Percentiles rank a stretch among this genome's conserved stretches.
Conservation (phyloP, 2,888 invertebrate species). For the Cordylochernes scorpioides region DNA sequence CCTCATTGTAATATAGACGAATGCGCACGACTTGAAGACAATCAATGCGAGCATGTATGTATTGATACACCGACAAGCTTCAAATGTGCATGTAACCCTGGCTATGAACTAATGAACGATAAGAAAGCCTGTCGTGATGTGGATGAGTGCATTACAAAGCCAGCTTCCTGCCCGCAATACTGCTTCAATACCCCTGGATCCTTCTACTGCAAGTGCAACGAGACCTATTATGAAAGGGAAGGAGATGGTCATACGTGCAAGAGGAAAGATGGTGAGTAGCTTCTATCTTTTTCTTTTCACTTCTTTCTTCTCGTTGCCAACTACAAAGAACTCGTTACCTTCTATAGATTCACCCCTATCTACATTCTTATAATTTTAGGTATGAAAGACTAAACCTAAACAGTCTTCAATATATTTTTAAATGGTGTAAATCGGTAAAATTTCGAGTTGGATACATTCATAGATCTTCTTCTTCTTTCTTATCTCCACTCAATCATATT, state of each 20-base stretch:
- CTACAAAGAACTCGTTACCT: background rate
- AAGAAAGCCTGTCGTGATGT: constrained; percentile 75
- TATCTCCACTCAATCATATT: too few species aligned
- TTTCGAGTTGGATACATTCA: too few species aligned
- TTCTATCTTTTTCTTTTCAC: constrained; percentile 1
- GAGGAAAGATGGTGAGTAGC: constrained; percentile 37
- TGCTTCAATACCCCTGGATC: constrained; percentile 87
- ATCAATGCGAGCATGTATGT: constrained; percentile 88
- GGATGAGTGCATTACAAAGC: constrained; percentile 59
- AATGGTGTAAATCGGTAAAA: too few species aligned
- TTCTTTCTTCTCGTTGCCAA: background rate
- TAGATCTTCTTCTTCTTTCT: too few species aligned
- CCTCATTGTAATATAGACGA: constrained; percentile 84
- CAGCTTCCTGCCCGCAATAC: constrained; percentile 71
- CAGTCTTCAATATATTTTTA: too few species aligned
- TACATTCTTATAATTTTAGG: too few species aligned
- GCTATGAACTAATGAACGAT: constrained; percentile 63
- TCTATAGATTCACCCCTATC: too few species aligned
- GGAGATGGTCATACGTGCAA: constrained; percentile 66
- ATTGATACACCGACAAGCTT: constrained; percentile 76
- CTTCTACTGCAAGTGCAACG: constrained; percentile 84
- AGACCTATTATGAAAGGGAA: constrained; percentile 59
- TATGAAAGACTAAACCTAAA: too few species aligned
- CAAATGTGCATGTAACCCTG: constrained; percentile 77
- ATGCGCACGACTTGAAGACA: constrained; percentile 61